A percentile compares a stretch with the other conserved stretches of the same genome.
Conservation (phyloP, 2,797 vertebrate species). For the Lagorchestes hirsutus region DNA sequence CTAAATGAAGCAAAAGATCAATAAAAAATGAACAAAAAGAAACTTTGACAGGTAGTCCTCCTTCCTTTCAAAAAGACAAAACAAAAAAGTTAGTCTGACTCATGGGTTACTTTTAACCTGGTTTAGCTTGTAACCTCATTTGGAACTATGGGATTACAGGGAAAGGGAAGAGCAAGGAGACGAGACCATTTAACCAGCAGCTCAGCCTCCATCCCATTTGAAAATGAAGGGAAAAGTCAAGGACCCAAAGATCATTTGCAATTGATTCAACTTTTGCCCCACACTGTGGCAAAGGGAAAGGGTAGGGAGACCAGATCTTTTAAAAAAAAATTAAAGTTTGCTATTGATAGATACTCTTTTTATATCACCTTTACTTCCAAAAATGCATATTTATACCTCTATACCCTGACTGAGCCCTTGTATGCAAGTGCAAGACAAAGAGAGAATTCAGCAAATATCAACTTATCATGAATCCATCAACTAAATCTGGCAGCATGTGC, state of each 20-base stretch:
- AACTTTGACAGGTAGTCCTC: neutral
- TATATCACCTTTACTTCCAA: neutral
- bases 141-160: neutral
- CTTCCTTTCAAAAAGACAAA: neutral
- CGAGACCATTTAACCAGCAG: neutral
- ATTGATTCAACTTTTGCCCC: neutral
- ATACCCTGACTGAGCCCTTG: neutral
- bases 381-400: neutral
- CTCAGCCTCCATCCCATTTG: neutral
- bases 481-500: neutral
- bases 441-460: neutral
- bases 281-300: neutral
- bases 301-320: neutral
- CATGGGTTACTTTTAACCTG: neutral
- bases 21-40: neutral
- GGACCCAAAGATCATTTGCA: neutral
- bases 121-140: neutral
- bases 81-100: neutral
- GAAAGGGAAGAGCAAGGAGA: neutral
- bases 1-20: neutral
- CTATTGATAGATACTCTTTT: neutral
- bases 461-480: neutral
- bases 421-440: neutral
- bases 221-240: neutral
- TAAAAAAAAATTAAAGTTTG: neutral